Percentiles rank a stretch among this genome's conserved stretches.
Evolutionary conservation across 2,888 invertebrate genomes (phyloP).

Genomic region (Mayetiola destructor): DNA sequence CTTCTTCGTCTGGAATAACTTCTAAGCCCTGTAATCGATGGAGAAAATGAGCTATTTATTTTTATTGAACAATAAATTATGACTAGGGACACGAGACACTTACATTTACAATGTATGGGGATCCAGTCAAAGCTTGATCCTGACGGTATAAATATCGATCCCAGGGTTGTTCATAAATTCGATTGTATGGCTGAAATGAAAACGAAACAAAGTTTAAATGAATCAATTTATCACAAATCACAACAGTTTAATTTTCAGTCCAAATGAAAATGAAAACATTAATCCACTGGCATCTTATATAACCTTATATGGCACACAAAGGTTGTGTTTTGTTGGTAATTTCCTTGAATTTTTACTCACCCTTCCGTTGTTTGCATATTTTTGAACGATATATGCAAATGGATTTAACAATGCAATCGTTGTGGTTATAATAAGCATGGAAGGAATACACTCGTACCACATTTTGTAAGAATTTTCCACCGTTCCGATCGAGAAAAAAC

Average conservation of each 20-base stretch:
- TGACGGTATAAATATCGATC: neutral
- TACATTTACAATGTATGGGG: neutral
- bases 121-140: neutral
- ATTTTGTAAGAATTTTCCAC: no score
- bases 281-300: neutral
- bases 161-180: neutral
- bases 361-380: neutral
- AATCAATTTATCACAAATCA: neutral
- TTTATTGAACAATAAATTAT: neutral
- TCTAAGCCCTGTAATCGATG: neutral
- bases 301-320: neutral
- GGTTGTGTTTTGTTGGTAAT: neutral
- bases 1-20: neutral
- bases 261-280: neutral
- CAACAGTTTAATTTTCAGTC: neutral
- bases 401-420: neutral
- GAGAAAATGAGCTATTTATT: neutral
- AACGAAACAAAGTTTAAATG: neutral
- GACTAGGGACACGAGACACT: neutral
- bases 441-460: slow-evolving; percentile 12
- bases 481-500: no score
- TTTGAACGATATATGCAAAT: neutral
- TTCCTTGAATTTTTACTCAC: neutral
- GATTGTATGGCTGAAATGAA: neutral
- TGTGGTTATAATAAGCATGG: neutral